Evolutionary conservation across 2,888 invertebrate genomes (phyloP).

Genomic region (Ophraella communa): DNA sequence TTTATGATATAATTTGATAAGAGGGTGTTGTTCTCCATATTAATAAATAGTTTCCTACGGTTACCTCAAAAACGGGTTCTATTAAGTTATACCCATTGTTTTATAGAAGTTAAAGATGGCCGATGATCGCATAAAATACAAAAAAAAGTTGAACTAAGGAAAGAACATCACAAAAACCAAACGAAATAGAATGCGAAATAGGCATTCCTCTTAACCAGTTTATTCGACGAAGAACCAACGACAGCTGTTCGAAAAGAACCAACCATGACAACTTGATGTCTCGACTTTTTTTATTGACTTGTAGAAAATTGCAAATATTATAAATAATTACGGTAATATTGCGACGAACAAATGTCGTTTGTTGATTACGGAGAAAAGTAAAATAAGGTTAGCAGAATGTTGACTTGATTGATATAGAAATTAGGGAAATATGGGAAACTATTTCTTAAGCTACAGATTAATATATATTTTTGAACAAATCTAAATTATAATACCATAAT

Average conservation of each 20-base stretch:
- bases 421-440: neutral
- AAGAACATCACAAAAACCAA: conserved; percentile 26
- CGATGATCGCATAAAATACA: conserved; percentile 1
- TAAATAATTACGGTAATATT: conserved; percentile 23
- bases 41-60: neutral
- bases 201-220: conserved; percentile 44
- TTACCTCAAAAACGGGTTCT: neutral
- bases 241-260: conserved; percentile 43
- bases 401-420: conserved; percentile 7
- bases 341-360: conserved; percentile 28
- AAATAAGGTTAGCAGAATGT: conserved; percentile 10
- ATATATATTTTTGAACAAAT: neutral
- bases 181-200: conserved; percentile 38
- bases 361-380: conserved; percentile 7
- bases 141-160: conserved; percentile 4
- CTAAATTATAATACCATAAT: too few relatives aligned
- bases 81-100: conserved; percentile 4
- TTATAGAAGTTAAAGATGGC: conserved; percentile 1
- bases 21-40: neutral
- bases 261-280: conserved; percentile 32
- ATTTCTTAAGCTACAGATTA: neutral
- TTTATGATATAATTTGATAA: too few relatives aligned
- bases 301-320: conserved; percentile 37
- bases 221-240: conserved; percentile 41
- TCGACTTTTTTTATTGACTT: conserved; percentile 32